Evolutionary conservation across 2,888 invertebrate genomes (phyloP).

Genomic region (Callimorpha dominula): DNA sequence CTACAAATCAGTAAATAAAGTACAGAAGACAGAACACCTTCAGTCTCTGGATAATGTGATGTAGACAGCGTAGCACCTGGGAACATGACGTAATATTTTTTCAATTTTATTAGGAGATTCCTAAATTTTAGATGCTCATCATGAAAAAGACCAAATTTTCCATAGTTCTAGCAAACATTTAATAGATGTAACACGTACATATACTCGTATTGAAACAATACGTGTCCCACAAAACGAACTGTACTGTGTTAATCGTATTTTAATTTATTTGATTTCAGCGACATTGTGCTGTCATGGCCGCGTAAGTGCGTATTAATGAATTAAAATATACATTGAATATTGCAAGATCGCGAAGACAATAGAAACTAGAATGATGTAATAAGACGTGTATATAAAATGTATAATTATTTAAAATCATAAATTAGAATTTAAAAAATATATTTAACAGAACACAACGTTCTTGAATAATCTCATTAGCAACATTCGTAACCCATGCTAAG

Average conservation of each 20-base stretch:
- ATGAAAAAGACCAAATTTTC: background rate
- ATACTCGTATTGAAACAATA: background rate
- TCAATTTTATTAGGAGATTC: too few relatives aligned
- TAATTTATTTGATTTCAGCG: slow-evolving; percentile 37
- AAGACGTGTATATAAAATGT: too few relatives aligned
- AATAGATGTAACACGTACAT: background rate
- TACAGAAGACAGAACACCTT: background rate
- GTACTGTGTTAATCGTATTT: slow-evolving; percentile 37
- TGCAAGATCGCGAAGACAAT: slow-evolving; percentile 41
- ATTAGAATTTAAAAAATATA: too few relatives aligned
- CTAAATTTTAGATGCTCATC: background rate
- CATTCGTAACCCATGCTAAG: too few relatives aligned
- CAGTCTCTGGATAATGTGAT: background rate
- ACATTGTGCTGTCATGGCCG: slow-evolving; percentile 41
- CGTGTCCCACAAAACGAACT: background rate
- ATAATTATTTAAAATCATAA: too few relatives aligned
- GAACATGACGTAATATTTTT: too few relatives aligned
- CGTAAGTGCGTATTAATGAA: slow-evolving; percentile 35
- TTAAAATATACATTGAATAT: slow-evolving; percentile 32
- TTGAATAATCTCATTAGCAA: too few relatives aligned
- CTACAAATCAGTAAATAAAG: background rate
- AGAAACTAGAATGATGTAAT: slow-evolving; percentile 17
- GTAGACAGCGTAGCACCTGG: background rate
- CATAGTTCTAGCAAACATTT: background rate
- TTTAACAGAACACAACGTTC: too few relatives aligned